Percentiles rank a stretch among this genome's conserved stretches.
phyloP scores from a whole-genome alignment of 2,888 invertebrate species.

The Fabriciana adippe region DNA sequence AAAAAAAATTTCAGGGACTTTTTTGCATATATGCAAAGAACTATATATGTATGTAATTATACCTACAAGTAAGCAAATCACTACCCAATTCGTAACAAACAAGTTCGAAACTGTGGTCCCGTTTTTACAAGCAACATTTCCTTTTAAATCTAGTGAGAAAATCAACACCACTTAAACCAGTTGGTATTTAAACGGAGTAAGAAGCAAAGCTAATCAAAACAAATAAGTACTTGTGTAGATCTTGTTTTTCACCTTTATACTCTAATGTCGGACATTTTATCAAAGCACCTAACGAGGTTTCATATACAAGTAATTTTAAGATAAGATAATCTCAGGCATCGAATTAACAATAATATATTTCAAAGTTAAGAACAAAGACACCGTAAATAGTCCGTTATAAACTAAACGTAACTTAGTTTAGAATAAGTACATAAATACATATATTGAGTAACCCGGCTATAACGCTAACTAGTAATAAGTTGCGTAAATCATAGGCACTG shows the following conservation, averaged over 20 bases:
- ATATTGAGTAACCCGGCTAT: conserved; percentile 8
- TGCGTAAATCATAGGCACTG: conserved; percentile 6
- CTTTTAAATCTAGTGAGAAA: conserved; percentile 20
- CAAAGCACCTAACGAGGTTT: conserved; percentile 4
- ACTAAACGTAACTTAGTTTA: conserved; percentile 29
- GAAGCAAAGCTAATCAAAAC: conserved; percentile 15
- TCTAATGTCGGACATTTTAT: conserved; percentile 13
- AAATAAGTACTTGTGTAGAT: conserved; percentile 15
- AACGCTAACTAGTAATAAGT: conserved; percentile 12
- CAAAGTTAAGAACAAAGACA: conserved; percentile 22
- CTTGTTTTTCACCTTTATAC: conserved; percentile 12
- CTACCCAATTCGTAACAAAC: neutral
- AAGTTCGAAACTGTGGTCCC: neutral
- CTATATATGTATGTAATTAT: too few species aligned
- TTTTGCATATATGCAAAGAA: neutral
- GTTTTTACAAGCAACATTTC: conserved; percentile 14
- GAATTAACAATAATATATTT: conserved; percentile 12
- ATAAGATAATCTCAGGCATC: conserved; percentile 21
- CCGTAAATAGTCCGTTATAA: conserved; percentile 29
- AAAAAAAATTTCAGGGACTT: neutral
- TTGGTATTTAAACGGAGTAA: conserved; percentile 5
- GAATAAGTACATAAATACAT: neutral
- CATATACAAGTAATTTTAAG: conserved; percentile 14
- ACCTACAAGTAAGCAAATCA: too few species aligned
- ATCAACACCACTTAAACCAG: conserved; percentile 22